Evolutionary conservation across 2,888 invertebrate genomes (phyloP).

Genomic region (Charanyca ferruginea): DNA sequence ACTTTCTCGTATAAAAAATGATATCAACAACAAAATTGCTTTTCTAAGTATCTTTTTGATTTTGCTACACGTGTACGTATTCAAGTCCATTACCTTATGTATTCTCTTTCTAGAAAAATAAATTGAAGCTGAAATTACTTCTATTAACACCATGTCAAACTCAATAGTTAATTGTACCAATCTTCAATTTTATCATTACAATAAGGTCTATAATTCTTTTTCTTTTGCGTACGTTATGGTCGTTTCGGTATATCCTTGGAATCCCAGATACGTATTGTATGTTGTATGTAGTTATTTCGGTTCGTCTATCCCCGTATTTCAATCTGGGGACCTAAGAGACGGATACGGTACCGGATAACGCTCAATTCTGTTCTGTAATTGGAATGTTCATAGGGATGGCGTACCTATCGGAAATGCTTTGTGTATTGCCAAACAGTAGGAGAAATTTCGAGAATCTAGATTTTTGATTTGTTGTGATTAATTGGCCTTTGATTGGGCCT

Average conservation of each 20-base stretch:
- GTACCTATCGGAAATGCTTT: slow-evolving; percentile 1
- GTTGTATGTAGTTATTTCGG: slow-evolving; percentile 39
- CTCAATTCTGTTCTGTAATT: slow-evolving; percentile 55
- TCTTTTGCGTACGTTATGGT: neutral
- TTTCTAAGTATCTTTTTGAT: slow-evolving; percentile 18
- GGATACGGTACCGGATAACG: slow-evolving; percentile 37
- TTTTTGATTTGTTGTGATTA: too few relatives aligned
- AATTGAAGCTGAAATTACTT: slow-evolving; percentile 11
- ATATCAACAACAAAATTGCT: slow-evolving; percentile 35
- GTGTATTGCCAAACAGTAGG: neutral
- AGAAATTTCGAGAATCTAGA: neutral
- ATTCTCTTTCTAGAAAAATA: neutral
- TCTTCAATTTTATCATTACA: neutral
- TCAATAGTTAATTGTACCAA: neutral
- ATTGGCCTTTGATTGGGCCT: too few relatives aligned
- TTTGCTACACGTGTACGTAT: slow-evolving; percentile 34
- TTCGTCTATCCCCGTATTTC: slow-evolving; percentile 33
- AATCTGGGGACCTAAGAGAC: slow-evolving; percentile 36
- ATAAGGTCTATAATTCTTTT: neutral
- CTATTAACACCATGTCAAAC: neutral
- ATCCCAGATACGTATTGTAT: slow-evolving; percentile 8
- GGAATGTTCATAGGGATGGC: slow-evolving; percentile 53
- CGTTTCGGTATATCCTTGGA: neutral
- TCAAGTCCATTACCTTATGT: neutral
- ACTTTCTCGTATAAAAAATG: slow-evolving; percentile 20